Evolutionary conservation across 2,888 invertebrate species (phyloP).

Genomic region (Agrotis exclamationis): DNA sequence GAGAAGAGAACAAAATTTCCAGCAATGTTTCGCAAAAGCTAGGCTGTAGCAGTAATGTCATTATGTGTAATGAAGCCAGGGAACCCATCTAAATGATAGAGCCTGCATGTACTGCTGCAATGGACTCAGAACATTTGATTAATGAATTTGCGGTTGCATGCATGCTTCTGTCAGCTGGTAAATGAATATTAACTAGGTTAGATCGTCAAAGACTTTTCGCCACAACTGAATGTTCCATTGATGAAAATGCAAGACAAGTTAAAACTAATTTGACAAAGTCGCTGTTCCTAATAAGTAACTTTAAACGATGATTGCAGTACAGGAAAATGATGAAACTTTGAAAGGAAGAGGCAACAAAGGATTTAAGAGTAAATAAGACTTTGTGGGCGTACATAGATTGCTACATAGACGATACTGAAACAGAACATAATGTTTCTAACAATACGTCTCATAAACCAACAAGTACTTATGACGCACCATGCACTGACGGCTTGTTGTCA

Average conservation of each 20-base stretch:
- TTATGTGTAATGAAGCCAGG: constrained; percentile 54
- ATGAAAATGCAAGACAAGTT: not conserved
- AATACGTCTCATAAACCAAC: constrained; percentile 10
- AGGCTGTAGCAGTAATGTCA: constrained; percentile 43
- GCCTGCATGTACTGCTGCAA: constrained; percentile 39
- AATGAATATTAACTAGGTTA: constrained; percentile 29
- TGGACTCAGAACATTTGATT: constrained; percentile 29
- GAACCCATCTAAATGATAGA: constrained; percentile 45
- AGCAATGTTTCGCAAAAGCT: constrained; percentile 61
- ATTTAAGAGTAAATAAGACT: not conserved
- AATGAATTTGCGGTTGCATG: constrained; percentile 37
- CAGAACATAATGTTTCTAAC: not conserved
- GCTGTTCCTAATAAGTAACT: not conserved
- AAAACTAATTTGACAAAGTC: not conserved
- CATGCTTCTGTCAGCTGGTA: constrained; percentile 7
- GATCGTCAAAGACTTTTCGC: not conserved
- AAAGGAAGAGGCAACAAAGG: not conserved
- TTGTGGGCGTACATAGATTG: not conserved
- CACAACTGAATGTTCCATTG: not conserved
- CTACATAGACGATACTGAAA: not conserved
- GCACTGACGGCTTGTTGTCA: not conserved
- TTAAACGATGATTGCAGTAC: not conserved
- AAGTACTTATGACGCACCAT: not conserved
- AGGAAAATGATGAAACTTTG: not conserved
- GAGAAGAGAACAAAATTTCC: constrained; percentile 57